Conservation (phyloP, 1,140 invertebrate species). For the Antheraea pernyi region DNA sequence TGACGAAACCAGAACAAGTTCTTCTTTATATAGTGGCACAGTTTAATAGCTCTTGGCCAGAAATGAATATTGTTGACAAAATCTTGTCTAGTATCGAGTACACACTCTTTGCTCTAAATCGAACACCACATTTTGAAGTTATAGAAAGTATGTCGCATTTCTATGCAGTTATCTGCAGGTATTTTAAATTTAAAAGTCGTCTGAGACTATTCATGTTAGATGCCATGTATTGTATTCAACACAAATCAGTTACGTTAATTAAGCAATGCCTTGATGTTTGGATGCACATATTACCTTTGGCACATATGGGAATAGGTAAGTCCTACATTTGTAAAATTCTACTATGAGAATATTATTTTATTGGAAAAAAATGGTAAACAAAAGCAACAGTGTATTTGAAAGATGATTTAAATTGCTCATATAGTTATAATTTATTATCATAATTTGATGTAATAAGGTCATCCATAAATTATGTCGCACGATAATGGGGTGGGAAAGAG, state of each 20-base stretch:
- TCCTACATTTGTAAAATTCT: conserved; percentile 1
- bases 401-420: too few relatives aligned
- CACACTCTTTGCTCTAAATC: conserved; percentile 59
- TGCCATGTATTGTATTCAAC: conserved; percentile 73
- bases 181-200: conserved; percentile 52
- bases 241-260: conserved; percentile 58
- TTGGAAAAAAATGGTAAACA: too few relatives aligned
- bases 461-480: too few relatives aligned
- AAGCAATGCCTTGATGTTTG: conserved; percentile 66
- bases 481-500: too few relatives aligned
- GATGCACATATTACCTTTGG: conserved; percentile 64
- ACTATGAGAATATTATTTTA: not conserved
- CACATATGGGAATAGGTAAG: conserved; percentile 61
- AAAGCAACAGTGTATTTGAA: too few relatives aligned
- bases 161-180: conserved; percentile 65
- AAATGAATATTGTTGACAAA: conserved; percentile 28
- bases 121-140: conserved; percentile 50
- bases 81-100: conserved; percentile 62
- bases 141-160: conserved; percentile 65
- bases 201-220: conserved; percentile 66
- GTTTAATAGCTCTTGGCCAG: conserved; percentile 26
- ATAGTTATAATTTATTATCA: too few relatives aligned
- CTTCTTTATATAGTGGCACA: conserved; percentile 55
- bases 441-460: too few relatives aligned
- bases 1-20: conserved; percentile 66